Percentiles rank a stretch among this genome's conserved stretches.
phyloP scores from a whole-genome alignment of 2,888 invertebrate species.

The Tetragonisca angustula region DNA sequence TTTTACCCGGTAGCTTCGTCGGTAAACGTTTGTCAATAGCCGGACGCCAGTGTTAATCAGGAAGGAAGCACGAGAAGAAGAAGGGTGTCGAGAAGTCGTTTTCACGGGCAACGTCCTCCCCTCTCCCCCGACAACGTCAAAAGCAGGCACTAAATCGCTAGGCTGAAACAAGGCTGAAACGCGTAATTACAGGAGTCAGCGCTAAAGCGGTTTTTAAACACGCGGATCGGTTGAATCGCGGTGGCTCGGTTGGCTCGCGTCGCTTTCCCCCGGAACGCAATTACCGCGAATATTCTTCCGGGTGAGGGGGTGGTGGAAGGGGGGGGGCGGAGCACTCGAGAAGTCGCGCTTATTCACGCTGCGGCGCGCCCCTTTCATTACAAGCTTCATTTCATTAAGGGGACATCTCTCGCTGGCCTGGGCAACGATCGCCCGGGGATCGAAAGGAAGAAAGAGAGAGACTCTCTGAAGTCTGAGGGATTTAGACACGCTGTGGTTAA shows the following conservation, averaged over 20 bases:
- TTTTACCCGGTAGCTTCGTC: not conserved
- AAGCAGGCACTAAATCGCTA: not conserved
- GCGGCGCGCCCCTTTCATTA: constrained; percentile 46
- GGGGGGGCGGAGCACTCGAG: not conserved
- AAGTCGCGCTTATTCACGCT: constrained; percentile 43
- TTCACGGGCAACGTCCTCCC: not conserved
- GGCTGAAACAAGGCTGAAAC: constrained; percentile 15
- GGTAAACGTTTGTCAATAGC: not conserved
- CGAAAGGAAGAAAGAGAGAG: constrained; percentile 1
- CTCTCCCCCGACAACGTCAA: not conserved
- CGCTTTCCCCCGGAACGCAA: constrained; percentile 41
- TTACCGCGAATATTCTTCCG: constrained; percentile 54
- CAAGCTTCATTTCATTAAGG: constrained; percentile 57
- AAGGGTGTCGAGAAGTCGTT: not conserved
- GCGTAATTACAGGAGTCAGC: constrained; percentile 40
- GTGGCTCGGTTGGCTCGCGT: constrained; percentile 5
- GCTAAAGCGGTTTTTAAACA: constrained; percentile 36
- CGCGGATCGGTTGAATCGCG: constrained; percentile 39
- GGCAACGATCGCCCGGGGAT: constrained; percentile 34
- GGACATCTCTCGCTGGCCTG: constrained; percentile 29
- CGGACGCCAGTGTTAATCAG: not conserved
- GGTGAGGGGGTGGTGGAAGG: not conserved
- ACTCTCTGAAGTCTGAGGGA: not conserved
- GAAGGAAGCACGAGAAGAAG: not conserved
- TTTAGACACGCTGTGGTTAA: not conserved